Conservation (phyloP, 2,113 vertebrate genomes). For the Hippocampus barbouri region DNA sequence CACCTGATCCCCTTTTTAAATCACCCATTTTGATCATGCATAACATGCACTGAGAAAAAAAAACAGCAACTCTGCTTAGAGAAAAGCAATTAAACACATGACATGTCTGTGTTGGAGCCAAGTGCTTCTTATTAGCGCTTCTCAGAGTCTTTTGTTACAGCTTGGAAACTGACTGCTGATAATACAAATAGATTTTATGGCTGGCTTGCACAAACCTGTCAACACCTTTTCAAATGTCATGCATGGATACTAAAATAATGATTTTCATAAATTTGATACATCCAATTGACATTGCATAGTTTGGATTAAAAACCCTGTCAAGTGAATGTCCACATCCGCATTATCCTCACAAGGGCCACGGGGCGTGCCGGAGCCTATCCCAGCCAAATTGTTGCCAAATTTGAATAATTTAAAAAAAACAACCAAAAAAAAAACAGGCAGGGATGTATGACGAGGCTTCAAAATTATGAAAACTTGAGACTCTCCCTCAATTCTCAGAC, state of each 20-base stretch:
- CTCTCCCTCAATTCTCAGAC: too few relatives aligned
- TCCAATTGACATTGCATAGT: background rate
- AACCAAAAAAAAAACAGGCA: too few relatives aligned
- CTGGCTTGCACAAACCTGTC: background rate
- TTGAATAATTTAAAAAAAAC: too few relatives aligned
- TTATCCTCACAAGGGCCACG: too few relatives aligned
- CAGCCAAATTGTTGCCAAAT: too few relatives aligned
- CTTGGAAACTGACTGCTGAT: background rate
- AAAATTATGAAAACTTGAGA: too few relatives aligned
- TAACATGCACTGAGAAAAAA: background rate
- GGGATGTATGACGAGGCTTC: too few relatives aligned
- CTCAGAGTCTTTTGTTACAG: background rate
- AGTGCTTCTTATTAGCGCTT: background rate
- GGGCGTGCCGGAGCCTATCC: too few relatives aligned
- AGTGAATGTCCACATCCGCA: too few relatives aligned
- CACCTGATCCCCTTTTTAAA: slow-evolving; percentile 7
- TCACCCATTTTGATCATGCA: background rate
- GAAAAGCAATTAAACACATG: slow-evolving; percentile 5
- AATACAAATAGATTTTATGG: background rate
- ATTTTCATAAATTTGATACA: background rate
- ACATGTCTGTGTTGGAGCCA: background rate
- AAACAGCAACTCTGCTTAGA: background rate
- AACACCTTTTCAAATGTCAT: background rate
- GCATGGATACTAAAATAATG: background rate
- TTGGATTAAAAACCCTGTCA: too few relatives aligned